Base-by-base conservation (phyloP, 2,797 vertebrate genomes). In the Syngnathus acus region DNA sequence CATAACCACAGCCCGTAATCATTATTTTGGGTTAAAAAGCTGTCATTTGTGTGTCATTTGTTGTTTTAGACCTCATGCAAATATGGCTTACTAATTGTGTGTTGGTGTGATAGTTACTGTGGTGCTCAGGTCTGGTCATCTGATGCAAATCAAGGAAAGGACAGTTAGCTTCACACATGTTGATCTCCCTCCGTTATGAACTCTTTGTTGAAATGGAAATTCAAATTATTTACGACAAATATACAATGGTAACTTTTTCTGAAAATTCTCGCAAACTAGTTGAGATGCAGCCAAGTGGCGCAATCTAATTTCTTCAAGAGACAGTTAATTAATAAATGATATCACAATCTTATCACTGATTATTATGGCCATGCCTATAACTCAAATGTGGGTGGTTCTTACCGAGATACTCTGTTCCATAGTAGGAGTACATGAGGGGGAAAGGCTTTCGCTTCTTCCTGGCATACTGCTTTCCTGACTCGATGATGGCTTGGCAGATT, bases 401-500 rank as follows among this genome's bases (percentile, higher is more conserved):
- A 95, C 93, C 93, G 5, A 95, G 90, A 71, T 95, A 95, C 72
- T 95, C 93, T 0, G 93, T 94, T 61, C 92, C 93, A 64, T 95
- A 95, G 79, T 95, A 95, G 4, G 93, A 93, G 79, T 94, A 95
- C 94, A 95, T 94, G 66, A 95, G 90, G 0, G 93, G 92, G 62
- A 93, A 92, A 0, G 93, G 93, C 78, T 95, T 95, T 47, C 92
- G 91, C 83, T 94, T 94, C 86, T 86, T 94, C 69, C 82, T 79
- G 68, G 93, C 89, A 45, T 94, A 95, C 68, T 94, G 93, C 76
- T 93, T 94, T 66, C 93, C 93, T 32, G 92, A 95, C 76, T 93
- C 92, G 26, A 94, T 88, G 82, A 95, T 94, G 39, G 93, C 93
- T 77, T 90, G 89, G 75, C 94, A 96, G 80, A 95, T 92, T 11